Base-by-base conservation (phyloP, 1,140 invertebrate species). In the Leucophenga varia region DNA sequence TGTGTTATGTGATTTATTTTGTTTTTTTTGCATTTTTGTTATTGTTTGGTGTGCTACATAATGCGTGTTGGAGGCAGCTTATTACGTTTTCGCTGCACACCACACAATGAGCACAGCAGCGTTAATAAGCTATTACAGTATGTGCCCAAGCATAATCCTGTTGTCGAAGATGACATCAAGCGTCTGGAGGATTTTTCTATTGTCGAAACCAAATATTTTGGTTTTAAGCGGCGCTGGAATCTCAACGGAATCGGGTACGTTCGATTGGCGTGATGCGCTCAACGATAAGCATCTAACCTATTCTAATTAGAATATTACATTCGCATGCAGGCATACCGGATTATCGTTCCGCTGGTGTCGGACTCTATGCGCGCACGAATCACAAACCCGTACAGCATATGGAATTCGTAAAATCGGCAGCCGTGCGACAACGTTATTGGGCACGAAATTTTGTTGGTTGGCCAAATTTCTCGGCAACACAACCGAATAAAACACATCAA, bases 361-460 rank as follows among this genome's bases (percentile, higher is more conserved):
- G 95, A 0, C 78, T 97, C 14, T 98, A 95, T 77, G 90, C 92
- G 3, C 82, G 86, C 3, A 90, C 82, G 46, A 86, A 86, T 57
- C 85, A 86, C 52, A 86, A 88, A 64, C 95, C 95, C 0, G 83
- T 97, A 22, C 83, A 89, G 54, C 88, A 88, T 63, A 83, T 85
- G 74, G 89, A 96, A 53, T 98, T 97, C 80, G 75, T 95, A 2
- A 84, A 84, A 44, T 87, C 81, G 47, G 72, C 81, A 3, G 63
- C 78, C 52, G 77, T 85, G 3, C 81, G 94, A 43, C 84, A 87
- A 76, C 81, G 93, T 43, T 98, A 97, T 74, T 99, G 95, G 95
- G 92, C 94, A 0, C 81, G 95, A 60, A 98, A 97, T 79, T 98
- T 85, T 78, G 77, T 95, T 18, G 95, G 90, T 2, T 98, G 95